Evolutionary conservation across 2,113 vertebrate species (phyloP).

Genomic region (Argyrosomus japonicus): DNA sequence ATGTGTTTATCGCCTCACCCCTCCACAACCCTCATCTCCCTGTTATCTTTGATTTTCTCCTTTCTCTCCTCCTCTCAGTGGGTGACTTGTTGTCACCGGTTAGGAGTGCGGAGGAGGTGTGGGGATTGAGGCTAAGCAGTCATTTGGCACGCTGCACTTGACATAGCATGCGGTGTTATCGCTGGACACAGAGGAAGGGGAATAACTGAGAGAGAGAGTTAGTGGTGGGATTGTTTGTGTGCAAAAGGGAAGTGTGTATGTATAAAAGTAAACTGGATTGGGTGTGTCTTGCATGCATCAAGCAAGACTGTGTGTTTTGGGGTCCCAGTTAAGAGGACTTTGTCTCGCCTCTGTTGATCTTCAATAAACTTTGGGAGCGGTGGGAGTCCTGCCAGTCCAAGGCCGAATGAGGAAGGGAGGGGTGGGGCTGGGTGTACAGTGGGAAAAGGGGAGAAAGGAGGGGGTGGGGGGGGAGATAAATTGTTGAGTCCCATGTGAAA

Average conservation of each 20-base stretch:
- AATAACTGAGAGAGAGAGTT: constrained; percentile 25
- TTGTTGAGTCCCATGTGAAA: constrained; percentile 65
- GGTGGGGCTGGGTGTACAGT: constrained; percentile 54
- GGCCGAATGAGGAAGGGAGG: constrained; percentile 61
- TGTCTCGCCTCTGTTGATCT: constrained; percentile 36
- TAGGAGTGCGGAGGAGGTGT: constrained; percentile 52
- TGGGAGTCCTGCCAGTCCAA: constrained; percentile 58
- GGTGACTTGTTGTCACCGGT: constrained; percentile 45
- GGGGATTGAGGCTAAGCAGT: constrained; percentile 58
- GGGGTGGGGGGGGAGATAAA: constrained; percentile 44
- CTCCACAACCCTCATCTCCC: background rate
- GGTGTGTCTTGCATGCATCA: constrained; percentile 44
- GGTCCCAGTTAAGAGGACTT: constrained; percentile 62
- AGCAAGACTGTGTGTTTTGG: constrained; percentile 60
- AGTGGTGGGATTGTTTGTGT: constrained; percentile 56
- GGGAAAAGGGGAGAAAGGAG: constrained; percentile 26
- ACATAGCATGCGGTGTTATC: constrained; percentile 55
- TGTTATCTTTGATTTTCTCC: constrained; percentile 31
- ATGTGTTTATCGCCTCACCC: constrained; percentile 39
- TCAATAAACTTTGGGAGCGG: constrained; percentile 38
- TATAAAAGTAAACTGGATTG: constrained; percentile 19
- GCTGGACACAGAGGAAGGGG: constrained; percentile 32
- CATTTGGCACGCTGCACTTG: constrained; percentile 53
- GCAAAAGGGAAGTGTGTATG: constrained; percentile 23
- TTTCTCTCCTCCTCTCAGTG: background rate